Evolutionary conservation across 2,888 invertebrate species (phyloP).

Genomic region (Arrhopalites spinosus): DNA sequence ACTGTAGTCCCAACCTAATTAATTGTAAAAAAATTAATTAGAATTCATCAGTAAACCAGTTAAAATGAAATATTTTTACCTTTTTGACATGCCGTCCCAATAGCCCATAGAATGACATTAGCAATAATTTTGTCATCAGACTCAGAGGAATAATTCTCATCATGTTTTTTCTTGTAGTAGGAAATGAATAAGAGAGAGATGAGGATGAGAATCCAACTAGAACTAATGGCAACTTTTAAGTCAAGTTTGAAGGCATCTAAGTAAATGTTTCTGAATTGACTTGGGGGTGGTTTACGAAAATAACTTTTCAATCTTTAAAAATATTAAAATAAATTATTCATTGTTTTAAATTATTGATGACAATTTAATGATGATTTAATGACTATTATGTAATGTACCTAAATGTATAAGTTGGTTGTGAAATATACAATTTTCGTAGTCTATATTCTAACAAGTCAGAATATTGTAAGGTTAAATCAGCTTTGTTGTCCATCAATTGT

Average conservation of each 20-base stretch:
- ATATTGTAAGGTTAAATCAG: not conserved
- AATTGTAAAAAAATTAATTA: too few relatives aligned
- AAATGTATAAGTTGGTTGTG: not conserved
- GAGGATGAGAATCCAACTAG: not conserved
- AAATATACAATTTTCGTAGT: not conserved
- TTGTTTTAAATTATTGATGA: too few relatives aligned
- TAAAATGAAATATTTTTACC: not conserved
- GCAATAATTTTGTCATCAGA: not conserved
- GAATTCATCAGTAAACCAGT: too few relatives aligned
- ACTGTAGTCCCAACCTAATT: not conserved
- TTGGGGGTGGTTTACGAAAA: not conserved
- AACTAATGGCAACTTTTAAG: not conserved
- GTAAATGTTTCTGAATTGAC: constrained; percentile 1
- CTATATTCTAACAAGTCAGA: not conserved
- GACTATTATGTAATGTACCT: not conserved
- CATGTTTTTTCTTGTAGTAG: not conserved
- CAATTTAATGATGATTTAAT: too few relatives aligned
- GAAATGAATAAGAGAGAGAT: not conserved
- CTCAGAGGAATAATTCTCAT: not conserved
- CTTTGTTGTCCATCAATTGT: not conserved
- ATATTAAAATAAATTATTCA: not conserved
- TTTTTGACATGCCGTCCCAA: constrained; percentile 4
- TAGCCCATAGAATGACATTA: not conserved
- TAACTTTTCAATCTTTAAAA: not conserved
- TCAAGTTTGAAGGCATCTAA: constrained; percentile 1